Conservation (phyloP, 2,797 vertebrate species). For the Hypotaenidia philippensis region DNA sequence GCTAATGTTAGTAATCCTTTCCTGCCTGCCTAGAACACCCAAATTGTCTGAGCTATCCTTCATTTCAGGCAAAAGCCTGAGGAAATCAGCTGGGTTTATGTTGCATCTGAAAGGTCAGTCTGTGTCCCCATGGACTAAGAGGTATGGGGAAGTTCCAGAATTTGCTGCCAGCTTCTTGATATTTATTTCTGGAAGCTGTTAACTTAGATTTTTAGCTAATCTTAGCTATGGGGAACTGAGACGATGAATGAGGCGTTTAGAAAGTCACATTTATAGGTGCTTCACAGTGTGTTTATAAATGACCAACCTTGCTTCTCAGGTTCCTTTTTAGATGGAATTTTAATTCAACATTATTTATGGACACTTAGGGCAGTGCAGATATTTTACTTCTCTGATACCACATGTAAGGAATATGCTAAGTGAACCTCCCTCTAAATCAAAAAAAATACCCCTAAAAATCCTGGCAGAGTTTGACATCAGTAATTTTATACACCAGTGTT, state of each 20-base stretch:
- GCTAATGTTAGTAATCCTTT: not conserved
- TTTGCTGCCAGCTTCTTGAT: not conserved
- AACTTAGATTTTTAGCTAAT: not conserved
- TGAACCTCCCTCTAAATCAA: not conserved
- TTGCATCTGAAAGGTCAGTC: not conserved
- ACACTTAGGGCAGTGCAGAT: not conserved
- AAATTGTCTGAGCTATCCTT: not conserved
- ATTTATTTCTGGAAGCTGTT: conserved; percentile 22
- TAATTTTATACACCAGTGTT: not conserved
- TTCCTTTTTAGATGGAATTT: not conserved
- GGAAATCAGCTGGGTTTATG: not conserved
- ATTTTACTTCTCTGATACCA: not conserved
- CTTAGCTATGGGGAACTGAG: not conserved
- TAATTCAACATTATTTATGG: not conserved
- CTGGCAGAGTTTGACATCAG: not conserved
- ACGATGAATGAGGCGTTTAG: not conserved
- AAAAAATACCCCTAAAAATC: not conserved
- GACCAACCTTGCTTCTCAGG: not conserved
- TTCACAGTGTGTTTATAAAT: not conserved
- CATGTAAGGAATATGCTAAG: not conserved
- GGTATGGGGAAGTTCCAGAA: not conserved
- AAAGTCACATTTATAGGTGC: not conserved
- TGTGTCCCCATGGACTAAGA: not conserved
- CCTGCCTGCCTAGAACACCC: not conserved
- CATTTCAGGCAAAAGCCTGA: conserved; percentile 8